These are phyloP conservation scores for Poecilia wingei DNA, from an alignment of 2,797 vertebrate genomes.

Conservation along the genomic window DNA sequence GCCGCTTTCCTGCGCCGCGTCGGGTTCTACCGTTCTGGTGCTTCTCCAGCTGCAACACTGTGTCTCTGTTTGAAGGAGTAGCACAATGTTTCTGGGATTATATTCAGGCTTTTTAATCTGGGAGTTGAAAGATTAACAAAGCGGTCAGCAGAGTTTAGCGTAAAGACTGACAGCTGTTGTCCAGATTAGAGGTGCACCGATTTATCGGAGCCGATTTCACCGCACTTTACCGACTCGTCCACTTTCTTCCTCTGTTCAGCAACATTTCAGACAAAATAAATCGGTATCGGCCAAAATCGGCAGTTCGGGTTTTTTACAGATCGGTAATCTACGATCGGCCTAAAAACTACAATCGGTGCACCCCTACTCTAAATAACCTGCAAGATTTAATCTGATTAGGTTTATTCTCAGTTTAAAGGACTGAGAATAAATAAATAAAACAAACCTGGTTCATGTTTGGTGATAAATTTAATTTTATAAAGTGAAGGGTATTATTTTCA, in stretches of 20 bases:
- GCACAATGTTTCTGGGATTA: conserved; percentile 9
- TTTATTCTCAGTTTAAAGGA: neutral
- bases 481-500: neutral
- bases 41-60: conserved; percentile 47
- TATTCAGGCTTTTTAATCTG: conserved; percentile 8
- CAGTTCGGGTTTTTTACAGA: no score
- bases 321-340: no score
- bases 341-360: no score
- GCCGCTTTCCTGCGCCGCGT: neutral
- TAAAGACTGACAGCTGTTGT: conserved; percentile 8
- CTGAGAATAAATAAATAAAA: neutral
- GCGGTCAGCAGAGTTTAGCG: neutral
- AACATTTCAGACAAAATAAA: no score
- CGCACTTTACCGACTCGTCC: no score
- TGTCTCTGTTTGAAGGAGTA: conserved; percentile 23
- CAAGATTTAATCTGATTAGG: neutral
- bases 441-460: no score
- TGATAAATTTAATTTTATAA: neutral
- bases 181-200: neutral
- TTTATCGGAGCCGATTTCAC: no score
- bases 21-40: conserved; percentile 9
- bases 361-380: neutral
- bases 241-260: no score
- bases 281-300: no score
- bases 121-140: neutral